Base-by-base conservation (phyloP, 2,113 vertebrate genomes). In the Urocynchramus pylzowi region DNA sequence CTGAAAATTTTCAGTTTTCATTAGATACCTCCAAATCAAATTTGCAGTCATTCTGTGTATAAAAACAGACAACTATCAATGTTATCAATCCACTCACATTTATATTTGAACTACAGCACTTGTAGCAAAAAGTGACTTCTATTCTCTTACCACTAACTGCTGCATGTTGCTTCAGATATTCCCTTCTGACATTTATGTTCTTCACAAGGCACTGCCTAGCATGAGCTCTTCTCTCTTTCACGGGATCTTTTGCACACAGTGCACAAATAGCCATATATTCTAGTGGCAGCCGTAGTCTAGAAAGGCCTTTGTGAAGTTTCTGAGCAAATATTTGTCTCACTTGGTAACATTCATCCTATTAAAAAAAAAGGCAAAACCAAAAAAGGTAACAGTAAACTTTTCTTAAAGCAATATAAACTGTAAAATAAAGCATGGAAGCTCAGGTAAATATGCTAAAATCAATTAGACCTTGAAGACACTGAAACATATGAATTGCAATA, bases 231-330 rank as follows among this genome's bases (percentile, higher is more conserved):
- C 99, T 98, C 97, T 99, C 99, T 95, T 99, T 99, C 57, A 99
- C 99, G 0, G 99, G 99, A 93, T 99, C 99, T 98, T 99, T 99
- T 97, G 99, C 99, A 95, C 99, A 99, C 77, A 99, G 96, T 42
- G 99, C 99, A 68, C 99, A 99, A 96, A 99, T 98, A 10, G 99
- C 99, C 99, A 99, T 99, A 97, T 99, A 99, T 87, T 99, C 99
- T 73, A 99, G 98, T 10, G 99, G 99, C 86, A 99, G 98, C 11
- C 99, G 98, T 95, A 99, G 98, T 89, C 99, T 99, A 84, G 99
- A 99, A 93, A 99, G 98, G 44, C 99, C 99, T 94, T 99, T 99
- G 93, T 99, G 99, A 90, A 99, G 99, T 97, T 99, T 99, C 98
- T 99, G 99, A 84, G 99, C 98, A 96, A 99, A 99, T 87, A 99